These are phyloP conservation scores for Clarias magur DNA, from an alignment of 2,113 vertebrate species.

Conservation along the genomic window DNA sequence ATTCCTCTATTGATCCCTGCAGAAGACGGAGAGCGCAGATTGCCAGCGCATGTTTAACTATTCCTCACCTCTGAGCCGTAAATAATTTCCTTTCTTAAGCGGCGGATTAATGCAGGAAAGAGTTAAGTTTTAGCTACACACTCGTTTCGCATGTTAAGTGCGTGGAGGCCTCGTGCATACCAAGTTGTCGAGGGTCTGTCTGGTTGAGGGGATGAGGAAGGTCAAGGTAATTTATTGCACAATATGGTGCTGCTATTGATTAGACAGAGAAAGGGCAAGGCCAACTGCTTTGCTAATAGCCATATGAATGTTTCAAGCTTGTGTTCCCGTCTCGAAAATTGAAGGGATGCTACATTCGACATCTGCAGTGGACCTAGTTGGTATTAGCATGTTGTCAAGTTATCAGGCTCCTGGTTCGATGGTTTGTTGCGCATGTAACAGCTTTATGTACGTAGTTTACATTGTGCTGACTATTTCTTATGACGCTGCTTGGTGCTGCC, in stretches of 20 bases:
- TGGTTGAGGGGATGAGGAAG: slow-evolving; percentile 46
- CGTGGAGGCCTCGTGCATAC: slow-evolving; percentile 39
- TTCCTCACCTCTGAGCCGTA: slow-evolving; percentile 45
- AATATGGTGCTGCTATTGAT: slow-evolving; percentile 61
- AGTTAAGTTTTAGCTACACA: slow-evolving; percentile 45
- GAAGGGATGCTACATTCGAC: background rate
- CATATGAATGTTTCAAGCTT: slow-evolving; percentile 53
- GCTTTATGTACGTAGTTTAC: background rate
- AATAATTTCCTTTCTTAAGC: slow-evolving; percentile 52
- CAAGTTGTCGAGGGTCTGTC: slow-evolving; percentile 37
- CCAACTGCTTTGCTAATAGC: slow-evolving; percentile 55
- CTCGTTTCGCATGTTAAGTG: slow-evolving; percentile 46
- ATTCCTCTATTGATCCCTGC: slow-evolving; percentile 62
- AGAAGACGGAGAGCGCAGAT: slow-evolving; percentile 52
- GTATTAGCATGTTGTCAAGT: background rate
- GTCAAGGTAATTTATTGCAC: slow-evolving; percentile 62
- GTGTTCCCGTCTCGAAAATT: slow-evolving; percentile 34
- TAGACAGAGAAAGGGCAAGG: slow-evolving; percentile 52
- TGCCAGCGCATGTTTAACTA: slow-evolving; percentile 55
- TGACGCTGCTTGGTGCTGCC: slow-evolving; percentile 7
- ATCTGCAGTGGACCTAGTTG: slow-evolving; percentile 9
- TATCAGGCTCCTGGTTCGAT: background rate
- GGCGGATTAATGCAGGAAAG: slow-evolving; percentile 44
- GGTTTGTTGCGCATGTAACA: background rate
- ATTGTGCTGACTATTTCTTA: background rate